phyloP scores from a whole-genome alignment of 2,888 invertebrate genomes.

The Chironomus tentans region DNA sequence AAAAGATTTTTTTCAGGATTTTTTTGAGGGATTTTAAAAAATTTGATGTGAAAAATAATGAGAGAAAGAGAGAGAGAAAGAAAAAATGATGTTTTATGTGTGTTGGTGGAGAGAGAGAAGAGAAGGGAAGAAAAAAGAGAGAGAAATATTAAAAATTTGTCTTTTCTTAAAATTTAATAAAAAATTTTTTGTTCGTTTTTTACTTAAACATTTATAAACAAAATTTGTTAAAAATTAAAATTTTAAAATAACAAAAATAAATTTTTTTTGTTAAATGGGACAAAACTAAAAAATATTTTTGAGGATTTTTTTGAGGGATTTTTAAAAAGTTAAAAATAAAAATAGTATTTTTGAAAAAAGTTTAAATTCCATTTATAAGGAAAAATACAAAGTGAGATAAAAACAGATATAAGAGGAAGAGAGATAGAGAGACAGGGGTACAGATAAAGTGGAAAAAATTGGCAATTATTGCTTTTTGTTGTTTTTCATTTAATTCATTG shows the following conservation, averaged over 20 bases:
- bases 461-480: background rate
- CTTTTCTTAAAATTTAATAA: background rate
- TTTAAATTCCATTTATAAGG: background rate
- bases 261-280: too few species aligned
- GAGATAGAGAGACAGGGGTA: background rate
- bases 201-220: background rate
- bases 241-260: too few species aligned
- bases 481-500: background rate
- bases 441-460: background rate
- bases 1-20: background rate
- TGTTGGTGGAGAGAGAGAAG: background rate
- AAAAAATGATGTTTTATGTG: background rate
- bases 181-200: background rate
- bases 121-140: constrained; percentile 2
- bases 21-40: background rate
- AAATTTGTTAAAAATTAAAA: background rate
- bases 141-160: background rate
- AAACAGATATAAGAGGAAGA: too few species aligned
- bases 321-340: background rate
- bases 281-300: background rate
- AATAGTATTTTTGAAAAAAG: too few species aligned
- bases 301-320: background rate
- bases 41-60: background rate
- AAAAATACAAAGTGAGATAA: background rate
- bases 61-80: background rate